Conservation (phyloP, 2,113 vertebrate genomes). For the Protomyctophum bolini region DNA sequence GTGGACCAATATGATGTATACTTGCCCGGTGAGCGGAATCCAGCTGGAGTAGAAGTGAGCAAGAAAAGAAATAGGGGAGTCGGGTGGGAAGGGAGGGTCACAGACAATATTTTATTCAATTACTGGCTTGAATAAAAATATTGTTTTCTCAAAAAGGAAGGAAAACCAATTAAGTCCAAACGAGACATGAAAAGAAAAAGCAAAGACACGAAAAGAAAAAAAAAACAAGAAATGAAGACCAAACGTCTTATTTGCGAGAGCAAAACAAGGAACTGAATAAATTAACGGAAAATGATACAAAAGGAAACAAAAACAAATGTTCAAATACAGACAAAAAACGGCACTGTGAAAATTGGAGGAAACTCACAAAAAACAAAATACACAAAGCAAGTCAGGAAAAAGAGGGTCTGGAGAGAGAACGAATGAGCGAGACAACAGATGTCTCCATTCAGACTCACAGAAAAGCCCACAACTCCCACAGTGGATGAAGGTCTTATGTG, state of each 20-base stretch:
- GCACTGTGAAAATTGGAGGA: constrained; percentile 25
- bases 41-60: constrained; percentile 98
- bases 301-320: constrained; percentile 6
- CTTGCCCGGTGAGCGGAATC: constrained; percentile 98
- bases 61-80: constrained; percentile 96
- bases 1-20: constrained; percentile 99
- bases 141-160: constrained; percentile 89
- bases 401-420: constrained; percentile 59
- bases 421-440: constrained; percentile 66
- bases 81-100: constrained; percentile 91
- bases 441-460: constrained; percentile 69
- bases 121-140: constrained; percentile 99
- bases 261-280: constrained; percentile 64
- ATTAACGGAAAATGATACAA: constrained; percentile 25
- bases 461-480: constrained; percentile 70
- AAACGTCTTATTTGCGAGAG: constrained; percentile 67
- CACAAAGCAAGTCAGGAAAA: constrained; percentile 52
- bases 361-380: constrained; percentile 22
- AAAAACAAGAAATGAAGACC: constrained; percentile 45
- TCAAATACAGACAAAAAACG: neutral
- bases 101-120: constrained; percentile 99
- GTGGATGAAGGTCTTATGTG: constrained; percentile 63
- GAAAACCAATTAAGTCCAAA: constrained; percentile 82
- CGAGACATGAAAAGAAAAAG: constrained; percentile 75
- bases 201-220: constrained; percentile 28